Percentiles rank a stretch among this genome's conserved stretches.
phyloP scores from a whole-genome alignment of 2,797 vertebrate species.

The Vespertilio murinus region DNA sequence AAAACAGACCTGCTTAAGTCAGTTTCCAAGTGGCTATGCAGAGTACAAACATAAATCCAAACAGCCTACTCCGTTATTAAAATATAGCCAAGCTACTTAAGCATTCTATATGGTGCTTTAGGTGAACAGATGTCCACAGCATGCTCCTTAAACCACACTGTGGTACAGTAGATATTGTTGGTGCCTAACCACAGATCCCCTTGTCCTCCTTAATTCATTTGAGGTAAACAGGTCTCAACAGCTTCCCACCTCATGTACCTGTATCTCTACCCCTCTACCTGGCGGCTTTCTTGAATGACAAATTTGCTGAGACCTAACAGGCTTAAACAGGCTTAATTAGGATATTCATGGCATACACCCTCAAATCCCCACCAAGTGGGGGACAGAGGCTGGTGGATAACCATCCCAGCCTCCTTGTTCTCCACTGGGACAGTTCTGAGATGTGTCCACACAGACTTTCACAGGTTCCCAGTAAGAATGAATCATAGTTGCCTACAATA shows the following conservation, averaged over 20 bases:
- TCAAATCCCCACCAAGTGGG: not conserved
- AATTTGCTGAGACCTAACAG: not conserved
- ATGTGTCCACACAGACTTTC: not conserved
- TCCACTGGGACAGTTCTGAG: not conserved
- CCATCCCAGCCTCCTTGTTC: not conserved
- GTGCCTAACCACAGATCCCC: too few species aligned
- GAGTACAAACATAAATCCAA: not conserved
- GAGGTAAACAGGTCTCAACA: not conserved
- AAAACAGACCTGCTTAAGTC: not conserved
- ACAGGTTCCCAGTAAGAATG: not conserved
- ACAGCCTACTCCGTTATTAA: not conserved
- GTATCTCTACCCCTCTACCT: not conserved
- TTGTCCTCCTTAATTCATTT: not conserved
- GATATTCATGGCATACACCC: not conserved
- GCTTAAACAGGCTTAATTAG: not conserved
- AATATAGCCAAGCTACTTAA: not conserved
- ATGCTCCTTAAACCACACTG: not conserved
- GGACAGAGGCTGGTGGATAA: not conserved
- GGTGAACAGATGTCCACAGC: not conserved
- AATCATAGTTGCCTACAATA: not conserved
- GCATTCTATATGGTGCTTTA: not conserved
- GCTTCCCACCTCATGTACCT: not conserved
- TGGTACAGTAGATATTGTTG: not conserved
- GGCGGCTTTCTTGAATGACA: not conserved
- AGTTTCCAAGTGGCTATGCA: not conserved